phyloP scores from a whole-genome alignment of 1,140 invertebrate species.

The Doryteuthis pealeii region DNA sequence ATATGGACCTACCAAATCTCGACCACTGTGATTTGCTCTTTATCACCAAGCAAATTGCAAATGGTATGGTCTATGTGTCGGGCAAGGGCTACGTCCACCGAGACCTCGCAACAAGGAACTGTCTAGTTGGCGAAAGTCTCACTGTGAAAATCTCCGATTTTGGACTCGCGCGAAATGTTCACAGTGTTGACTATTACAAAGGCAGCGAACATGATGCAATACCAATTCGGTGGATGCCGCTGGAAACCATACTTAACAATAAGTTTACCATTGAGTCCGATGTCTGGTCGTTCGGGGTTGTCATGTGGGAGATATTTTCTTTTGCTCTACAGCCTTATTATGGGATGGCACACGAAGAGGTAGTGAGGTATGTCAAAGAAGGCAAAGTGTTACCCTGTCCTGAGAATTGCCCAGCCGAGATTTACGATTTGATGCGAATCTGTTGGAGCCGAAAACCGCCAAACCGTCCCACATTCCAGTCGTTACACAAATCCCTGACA shows the following conservation, averaged over 20 bases:
- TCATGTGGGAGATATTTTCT: slow-evolving; percentile 97
- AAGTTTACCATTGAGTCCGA: slow-evolving; percentile 96
- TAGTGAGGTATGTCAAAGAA: slow-evolving; percentile 92
- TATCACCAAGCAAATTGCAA: slow-evolving; percentile 89
- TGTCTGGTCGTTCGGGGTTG: slow-evolving; percentile 96
- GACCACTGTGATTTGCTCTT: slow-evolving; percentile 78
- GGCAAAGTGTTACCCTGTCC: slow-evolving; percentile 90
- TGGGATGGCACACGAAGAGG: slow-evolving; percentile 88
- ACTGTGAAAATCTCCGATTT: slow-evolving; percentile 97
- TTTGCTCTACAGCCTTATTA: slow-evolving; percentile 93
- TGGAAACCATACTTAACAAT: slow-evolving; percentile 94
- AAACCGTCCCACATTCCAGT: slow-evolving; percentile 77
- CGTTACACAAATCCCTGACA: slow-evolving; percentile 39
- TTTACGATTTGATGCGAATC: slow-evolving; percentile 91
- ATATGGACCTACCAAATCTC: slow-evolving; percentile 63
- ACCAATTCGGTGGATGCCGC: slow-evolving; percentile 83
- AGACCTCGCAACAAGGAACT: slow-evolving; percentile 93
- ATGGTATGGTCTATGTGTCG: slow-evolving; percentile 93
- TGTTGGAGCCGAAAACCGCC: slow-evolving; percentile 88
- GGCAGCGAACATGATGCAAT: slow-evolving; percentile 63
- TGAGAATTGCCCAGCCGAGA: slow-evolving; percentile 83
- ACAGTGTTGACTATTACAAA: slow-evolving; percentile 76
- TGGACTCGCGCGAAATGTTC: slow-evolving; percentile 94
- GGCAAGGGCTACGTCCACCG: slow-evolving; percentile 68
- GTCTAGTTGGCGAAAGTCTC: slow-evolving; percentile 78